Base-by-base conservation (phyloP, 1,140 invertebrate genomes). In the Augochlora pura region DNA sequence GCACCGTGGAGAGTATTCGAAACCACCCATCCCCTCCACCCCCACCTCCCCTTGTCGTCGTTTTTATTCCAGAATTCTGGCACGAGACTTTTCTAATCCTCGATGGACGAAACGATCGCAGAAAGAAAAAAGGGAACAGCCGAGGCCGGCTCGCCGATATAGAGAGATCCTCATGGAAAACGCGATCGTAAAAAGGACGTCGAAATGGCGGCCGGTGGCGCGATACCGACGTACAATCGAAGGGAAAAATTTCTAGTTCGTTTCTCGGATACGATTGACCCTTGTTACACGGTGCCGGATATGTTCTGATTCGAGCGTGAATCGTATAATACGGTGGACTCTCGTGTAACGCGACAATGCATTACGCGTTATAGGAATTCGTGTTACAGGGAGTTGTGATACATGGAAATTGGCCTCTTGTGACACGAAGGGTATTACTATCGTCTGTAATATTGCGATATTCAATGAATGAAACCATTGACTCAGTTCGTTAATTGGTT, bases 81-180 rank as follows among this genome's bases (percentile, higher is more conserved):
- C 78, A 76, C 78, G 64, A 76, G 72, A 67, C 57, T 67, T 62
- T 75, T 76, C 72, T 80, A 80, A 80, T 80, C 72, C 78, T 63
- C 72, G 64, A 76, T 68, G 78, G 78, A 54, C 72, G 73, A 52
- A 68, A 76, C 60, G 64, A 66, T 76, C 46, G 65, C 42, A 23
- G 42, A 52, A 63, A 65, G 25, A 81, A 72, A 12, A 72, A 46
- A 52, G 46, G 46, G 18, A 38, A n/a, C n/a, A 64, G 23, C 54
- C 49, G 49, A 52, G 42, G 16, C 49, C 12, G 49, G 12, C 49
- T 14, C 49, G 49, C 12, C 16, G 49, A 12, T 52, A 52, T 14
- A 52, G 49, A 14, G 14, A 14, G 62, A 64, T 62, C 60, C 10
- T 32, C 42, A 10, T 12, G 27, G 60, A 4, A 27, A 38, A 64